Conservation (phyloP, 2,113 vertebrate genomes). For the Stictonetta naevosa region DNA sequence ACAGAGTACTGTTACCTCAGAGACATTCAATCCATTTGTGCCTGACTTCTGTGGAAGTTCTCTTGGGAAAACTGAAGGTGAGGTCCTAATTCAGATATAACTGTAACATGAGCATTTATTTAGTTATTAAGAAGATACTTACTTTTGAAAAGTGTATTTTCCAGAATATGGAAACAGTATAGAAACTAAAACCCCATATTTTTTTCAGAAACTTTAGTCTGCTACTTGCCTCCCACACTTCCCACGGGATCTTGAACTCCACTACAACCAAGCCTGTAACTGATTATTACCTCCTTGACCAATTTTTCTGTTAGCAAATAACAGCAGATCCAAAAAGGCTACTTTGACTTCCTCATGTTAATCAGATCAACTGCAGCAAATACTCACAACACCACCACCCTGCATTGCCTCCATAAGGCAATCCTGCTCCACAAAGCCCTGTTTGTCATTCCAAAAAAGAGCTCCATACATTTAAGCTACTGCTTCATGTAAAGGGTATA, state of each 20-base stretch:
- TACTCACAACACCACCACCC: background rate
- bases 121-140: background rate
- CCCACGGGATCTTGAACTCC: background rate
- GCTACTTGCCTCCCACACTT: background rate
- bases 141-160: background rate
- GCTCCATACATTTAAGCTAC: background rate
- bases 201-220: background rate
- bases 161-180: background rate
- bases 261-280: background rate
- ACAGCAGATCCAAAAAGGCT: background rate
- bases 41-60: background rate
- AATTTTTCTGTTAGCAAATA: background rate
- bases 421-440: background rate
- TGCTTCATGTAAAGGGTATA: background rate
- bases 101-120: background rate
- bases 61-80: background rate
- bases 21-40: background rate
- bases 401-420: background rate
- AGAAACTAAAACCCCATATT: background rate
- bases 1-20: background rate
- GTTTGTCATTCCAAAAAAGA: background rate
- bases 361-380: background rate
- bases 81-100: background rate
- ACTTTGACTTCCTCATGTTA: background rate
- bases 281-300: background rate